These are phyloP conservation scores for Philhelius pedissequus DNA, from an alignment of 2,888 invertebrate species.

Conservation along the genomic window DNA sequence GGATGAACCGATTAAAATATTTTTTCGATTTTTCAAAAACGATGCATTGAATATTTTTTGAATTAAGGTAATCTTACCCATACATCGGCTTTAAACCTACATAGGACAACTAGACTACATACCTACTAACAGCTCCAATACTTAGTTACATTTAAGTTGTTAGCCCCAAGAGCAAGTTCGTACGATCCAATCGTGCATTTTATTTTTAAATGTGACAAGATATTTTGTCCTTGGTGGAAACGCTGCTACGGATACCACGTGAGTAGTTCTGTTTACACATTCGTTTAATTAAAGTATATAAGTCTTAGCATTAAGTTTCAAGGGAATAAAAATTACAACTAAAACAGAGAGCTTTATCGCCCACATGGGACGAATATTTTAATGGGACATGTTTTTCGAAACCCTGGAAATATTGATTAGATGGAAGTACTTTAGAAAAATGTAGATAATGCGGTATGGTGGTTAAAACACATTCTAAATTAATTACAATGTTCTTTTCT, in stretches of 20 bases:
- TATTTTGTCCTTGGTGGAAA: background rate
- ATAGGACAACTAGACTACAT: no score
- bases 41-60: no score
- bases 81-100: no score
- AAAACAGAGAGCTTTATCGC: conserved; percentile 22
- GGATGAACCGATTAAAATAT: no score
- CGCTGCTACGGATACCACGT: background rate
- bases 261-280: background rate
- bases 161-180: no score
- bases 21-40: no score
- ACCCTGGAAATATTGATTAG: conserved; percentile 56
- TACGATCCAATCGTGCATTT: no score
- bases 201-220: no score
- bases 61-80: no score
- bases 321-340: background rate
- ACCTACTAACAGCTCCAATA: no score
- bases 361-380: conserved; percentile 11
- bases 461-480: background rate
- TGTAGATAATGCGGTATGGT: background rate
- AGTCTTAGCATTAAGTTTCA: background rate
- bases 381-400: conserved; percentile 15
- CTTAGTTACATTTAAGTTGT: no score
- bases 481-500: background rate
- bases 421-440: no score
- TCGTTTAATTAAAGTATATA: conserved; percentile 10